A percentile compares a stretch with the other conserved stretches of the same genome.
Conservation (phyloP, 2,797 vertebrate genomes). For the Xyrichtys novacula region DNA sequence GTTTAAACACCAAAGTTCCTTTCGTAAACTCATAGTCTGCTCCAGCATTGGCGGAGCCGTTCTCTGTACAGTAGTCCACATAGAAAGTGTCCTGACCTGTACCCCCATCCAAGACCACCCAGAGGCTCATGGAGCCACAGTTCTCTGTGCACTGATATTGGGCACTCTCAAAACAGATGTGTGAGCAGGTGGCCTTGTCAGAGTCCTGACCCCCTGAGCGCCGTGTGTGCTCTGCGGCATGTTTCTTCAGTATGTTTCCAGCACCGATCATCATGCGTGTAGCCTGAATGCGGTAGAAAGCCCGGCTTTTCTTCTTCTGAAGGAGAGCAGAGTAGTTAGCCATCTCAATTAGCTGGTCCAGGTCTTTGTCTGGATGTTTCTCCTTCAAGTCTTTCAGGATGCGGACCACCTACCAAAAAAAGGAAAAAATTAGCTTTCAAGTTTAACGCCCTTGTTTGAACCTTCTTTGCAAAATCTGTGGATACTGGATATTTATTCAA, state of each 20-base stretch:
- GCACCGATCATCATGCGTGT: constrained; percentile 94
- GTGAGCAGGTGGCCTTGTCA: constrained; percentile 81
- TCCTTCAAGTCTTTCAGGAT: constrained; percentile 95
- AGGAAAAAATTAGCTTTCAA: constrained; percentile 9
- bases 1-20: constrained; percentile 93
- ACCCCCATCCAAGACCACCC: constrained; percentile 86
- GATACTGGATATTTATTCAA: background rate
- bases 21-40: constrained; percentile 89
- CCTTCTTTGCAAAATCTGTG: background rate
- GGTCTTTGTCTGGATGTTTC: constrained; percentile 94
- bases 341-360: constrained; percentile 95
- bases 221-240: constrained; percentile 85
- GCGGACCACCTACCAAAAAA: constrained; percentile 84
- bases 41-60: constrained; percentile 93
- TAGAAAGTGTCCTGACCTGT: constrained; percentile 91
- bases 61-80: constrained; percentile 95
- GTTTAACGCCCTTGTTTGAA: background rate
- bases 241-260: constrained; percentile 92
- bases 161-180: constrained; percentile 91
- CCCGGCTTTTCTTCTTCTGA: constrained; percentile 95
- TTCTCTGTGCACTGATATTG: constrained; percentile 95
- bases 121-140: constrained; percentile 86
- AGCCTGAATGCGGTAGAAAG: constrained; percentile 96
- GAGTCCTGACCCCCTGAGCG: constrained; percentile 43
- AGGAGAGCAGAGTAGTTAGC: constrained; percentile 93